Base-by-base conservation (phyloP, 2,797 vertebrate genomes). In the Synanceia verrucosa region DNA sequence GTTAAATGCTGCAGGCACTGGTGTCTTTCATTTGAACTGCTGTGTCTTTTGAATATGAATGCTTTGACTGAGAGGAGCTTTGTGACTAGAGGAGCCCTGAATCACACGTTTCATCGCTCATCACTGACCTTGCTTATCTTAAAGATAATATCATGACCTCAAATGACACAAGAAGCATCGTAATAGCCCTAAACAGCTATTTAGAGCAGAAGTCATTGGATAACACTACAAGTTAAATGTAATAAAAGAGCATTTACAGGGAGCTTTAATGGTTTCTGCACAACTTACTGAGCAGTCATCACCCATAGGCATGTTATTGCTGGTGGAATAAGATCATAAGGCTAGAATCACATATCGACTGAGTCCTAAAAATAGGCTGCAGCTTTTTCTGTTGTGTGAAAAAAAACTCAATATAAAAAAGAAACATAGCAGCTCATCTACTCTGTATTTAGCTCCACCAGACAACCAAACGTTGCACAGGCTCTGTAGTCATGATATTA, bases 391-490 rank as follows among this genome's bases (percentile, higher is more conserved):
- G 52, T 13, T 31, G 57, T 31, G 31, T 50, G n/a, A 71, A 59
- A 58, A 70, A 58, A 61, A 19, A 14, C 16, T 5, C 1, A 11
- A 70, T 31, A 23, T 31, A 64, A 33, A 29, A 29, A 60, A 62
- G 23, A 39, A 62, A 78, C 21, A 12, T 10, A 39, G 41, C 61
- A 47, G 47, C 70, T 66, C 50, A 18, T 70, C 48, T 66, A 64
- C 79, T 76, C 88, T 66, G 67, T 53, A 61, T 69, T 79, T 73
- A 71, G 61, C 46, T 73, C 71, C 65, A 58, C 12, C 31, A 71
- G 43, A 53, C 23, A 94, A 94, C 93, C 84, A 79, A 81, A 90
- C 69, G 86, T 71, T 87, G 78, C 78, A 78, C 76, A 83, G 90
- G 87, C 86, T 81, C 86, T 80, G 89, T 75, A 84, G 61, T 31